Evolutionary conservation across 2,113 vertebrate genomes (phyloP).

Genomic region (Istiophorus platypterus): DNA sequence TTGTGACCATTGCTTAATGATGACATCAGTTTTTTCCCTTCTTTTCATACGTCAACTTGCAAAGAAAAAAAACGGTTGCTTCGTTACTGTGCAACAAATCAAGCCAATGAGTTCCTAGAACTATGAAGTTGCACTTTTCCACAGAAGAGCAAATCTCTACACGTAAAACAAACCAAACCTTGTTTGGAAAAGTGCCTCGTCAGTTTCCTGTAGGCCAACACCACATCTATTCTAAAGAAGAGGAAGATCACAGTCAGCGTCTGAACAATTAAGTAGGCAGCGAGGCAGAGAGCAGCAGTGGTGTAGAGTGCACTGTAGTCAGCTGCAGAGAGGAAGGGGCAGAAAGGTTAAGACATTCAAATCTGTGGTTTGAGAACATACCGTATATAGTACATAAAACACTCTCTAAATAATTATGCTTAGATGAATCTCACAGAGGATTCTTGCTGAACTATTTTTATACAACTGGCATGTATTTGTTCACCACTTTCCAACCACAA

Average conservation of each 20-base stretch:
- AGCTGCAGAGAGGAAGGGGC: constrained; percentile 45
- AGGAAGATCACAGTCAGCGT: neutral
- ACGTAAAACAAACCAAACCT: constrained; percentile 40
- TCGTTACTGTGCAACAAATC: too few species aligned
- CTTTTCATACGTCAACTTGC: too few species aligned
- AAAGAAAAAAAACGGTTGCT: too few species aligned
- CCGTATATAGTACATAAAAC: neutral
- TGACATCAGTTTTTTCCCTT: neutral
- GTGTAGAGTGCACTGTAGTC: constrained; percentile 46
- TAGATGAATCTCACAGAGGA: neutral
- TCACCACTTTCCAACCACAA: neutral
- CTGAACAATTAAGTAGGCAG: constrained; percentile 35
- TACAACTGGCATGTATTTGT: neutral
- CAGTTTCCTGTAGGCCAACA: constrained; percentile 75
- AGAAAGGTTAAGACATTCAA: neutral
- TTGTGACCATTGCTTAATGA: neutral
- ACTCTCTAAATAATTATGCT: neutral
- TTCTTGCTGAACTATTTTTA: neutral
- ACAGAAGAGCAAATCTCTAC: neutral
- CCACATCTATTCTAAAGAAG: constrained; percentile 74
- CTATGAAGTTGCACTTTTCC: neutral
- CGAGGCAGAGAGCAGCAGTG: constrained; percentile 40
- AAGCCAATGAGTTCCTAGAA: too few species aligned
- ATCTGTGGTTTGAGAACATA: neutral
- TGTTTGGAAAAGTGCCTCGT: constrained; percentile 20